Evolutionary conservation across 1,140 invertebrate genomes (phyloP).

Genomic region (Scaptomyza pallida): DNA sequence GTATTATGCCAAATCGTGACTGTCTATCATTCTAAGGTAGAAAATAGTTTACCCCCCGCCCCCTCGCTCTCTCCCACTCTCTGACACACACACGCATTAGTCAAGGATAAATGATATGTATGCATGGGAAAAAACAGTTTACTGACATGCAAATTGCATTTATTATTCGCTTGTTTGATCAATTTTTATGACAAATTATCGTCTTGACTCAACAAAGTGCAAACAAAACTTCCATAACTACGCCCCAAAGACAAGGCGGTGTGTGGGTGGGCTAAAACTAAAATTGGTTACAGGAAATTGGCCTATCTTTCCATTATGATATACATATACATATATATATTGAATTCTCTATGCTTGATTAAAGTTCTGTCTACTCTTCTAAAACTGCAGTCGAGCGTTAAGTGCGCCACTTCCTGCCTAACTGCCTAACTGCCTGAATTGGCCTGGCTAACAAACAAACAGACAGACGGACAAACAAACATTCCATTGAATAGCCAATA

Average conservation of each 20-base stretch:
- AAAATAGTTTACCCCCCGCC: not conserved
- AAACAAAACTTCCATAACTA: slow-evolving; percentile 2
- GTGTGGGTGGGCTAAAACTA: not conserved
- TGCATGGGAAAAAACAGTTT: not conserved
- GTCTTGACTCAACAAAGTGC: slow-evolving; percentile 1
- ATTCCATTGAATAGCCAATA: slow-evolving; percentile 10
- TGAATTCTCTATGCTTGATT: slow-evolving; percentile 3
- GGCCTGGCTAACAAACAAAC: too few relatives aligned
- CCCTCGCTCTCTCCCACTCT: not conserved
- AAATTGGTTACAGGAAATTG: slow-evolving; percentile 23
- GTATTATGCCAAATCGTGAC: slow-evolving; percentile 78
- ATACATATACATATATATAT: slow-evolving; percentile 4
- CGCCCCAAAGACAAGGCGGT: not conserved
- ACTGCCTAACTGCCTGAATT: too few relatives aligned
- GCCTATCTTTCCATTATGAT: not conserved
- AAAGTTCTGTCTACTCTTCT: not conserved
- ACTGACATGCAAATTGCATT: slow-evolving; percentile 77
- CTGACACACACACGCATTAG: slow-evolving; percentile 44
- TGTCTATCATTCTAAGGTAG: slow-evolving; percentile 62
- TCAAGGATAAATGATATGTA: slow-evolving; percentile 63
- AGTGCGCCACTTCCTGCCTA: slow-evolving; percentile 37
- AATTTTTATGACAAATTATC: slow-evolving; percentile 83
- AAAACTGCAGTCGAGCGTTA: slow-evolving; percentile 29
- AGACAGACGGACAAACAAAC: not conserved
- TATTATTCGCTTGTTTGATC: slow-evolving; percentile 70